Evolutionary conservation across 2,113 vertebrate species (phyloP).

Genomic region (Pachypanchax playfairii): DNA sequence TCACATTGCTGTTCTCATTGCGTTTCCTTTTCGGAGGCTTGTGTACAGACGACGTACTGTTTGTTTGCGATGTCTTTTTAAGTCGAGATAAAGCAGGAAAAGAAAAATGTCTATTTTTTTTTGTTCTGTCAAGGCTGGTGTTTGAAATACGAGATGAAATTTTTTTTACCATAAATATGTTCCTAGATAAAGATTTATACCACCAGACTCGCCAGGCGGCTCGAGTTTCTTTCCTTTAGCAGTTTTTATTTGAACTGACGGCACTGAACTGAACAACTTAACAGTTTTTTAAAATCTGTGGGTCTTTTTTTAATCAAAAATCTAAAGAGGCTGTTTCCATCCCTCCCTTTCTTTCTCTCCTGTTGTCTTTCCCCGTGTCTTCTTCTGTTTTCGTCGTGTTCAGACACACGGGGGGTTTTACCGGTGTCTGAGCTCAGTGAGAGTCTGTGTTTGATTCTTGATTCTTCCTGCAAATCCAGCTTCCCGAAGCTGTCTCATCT

Average conservation of each 20-base stretch:
- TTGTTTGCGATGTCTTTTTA: too few relatives aligned
- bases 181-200: not conserved
- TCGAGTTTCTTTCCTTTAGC: too few relatives aligned
- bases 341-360: slow-evolving; percentile 13
- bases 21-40: too few relatives aligned
- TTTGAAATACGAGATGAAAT: not conserved
- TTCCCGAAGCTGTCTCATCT: slow-evolving; percentile 32
- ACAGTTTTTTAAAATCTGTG: too few relatives aligned
- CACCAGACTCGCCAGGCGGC: too few relatives aligned
- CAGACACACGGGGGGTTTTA: slow-evolving; percentile 37
- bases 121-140: not conserved
- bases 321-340: slow-evolving; percentile 1
- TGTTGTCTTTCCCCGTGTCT: slow-evolving; percentile 20
- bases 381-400: slow-evolving; percentile 14
- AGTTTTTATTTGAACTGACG: slow-evolving; percentile 2
- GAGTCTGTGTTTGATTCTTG: slow-evolving; percentile 50
- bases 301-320: too few relatives aligned
- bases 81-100: not conserved
- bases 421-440: slow-evolving; percentile 54
- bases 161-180: not conserved
- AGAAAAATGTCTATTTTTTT: not conserved
- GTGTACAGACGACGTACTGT: too few relatives aligned
- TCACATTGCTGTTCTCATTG: too few relatives aligned
- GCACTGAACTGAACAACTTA: not conserved
- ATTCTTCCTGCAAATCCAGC: slow-evolving; percentile 37